These are phyloP conservation scores for Nineta flava DNA, from an alignment of 2,888 invertebrate genomes.

Conservation along the genomic window DNA sequence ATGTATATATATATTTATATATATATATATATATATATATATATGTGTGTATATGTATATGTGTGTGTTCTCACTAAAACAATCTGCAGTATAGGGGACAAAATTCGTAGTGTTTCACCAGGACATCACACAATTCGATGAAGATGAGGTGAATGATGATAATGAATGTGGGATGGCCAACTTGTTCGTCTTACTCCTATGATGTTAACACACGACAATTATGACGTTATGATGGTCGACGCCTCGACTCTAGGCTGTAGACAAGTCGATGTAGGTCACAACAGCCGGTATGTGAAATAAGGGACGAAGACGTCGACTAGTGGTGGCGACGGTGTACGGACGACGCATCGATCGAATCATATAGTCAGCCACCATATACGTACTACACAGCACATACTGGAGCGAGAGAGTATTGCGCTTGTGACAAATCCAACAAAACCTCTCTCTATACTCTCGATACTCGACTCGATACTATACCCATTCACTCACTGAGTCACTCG, in stretches of 20 bases:
- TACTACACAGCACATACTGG: neutral
- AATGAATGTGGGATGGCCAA: too few species aligned
- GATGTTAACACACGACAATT: neutral
- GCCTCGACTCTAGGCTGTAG: slow-evolving; percentile 15
- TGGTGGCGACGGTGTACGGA: slow-evolving; percentile 10
- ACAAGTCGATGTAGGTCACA: slow-evolving; percentile 7
- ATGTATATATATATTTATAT: too few species aligned
- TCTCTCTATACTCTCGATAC: too few species aligned
- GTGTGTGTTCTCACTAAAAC: too few species aligned
- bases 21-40: neutral
- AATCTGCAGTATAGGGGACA: neutral
- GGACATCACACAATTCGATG: neutral
- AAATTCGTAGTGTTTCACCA: neutral
- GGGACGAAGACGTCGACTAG: slow-evolving; percentile 12
- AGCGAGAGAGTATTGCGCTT: too few species aligned
- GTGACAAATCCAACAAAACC: too few species aligned
- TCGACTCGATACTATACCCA: too few species aligned
- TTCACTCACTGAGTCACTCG: too few species aligned
- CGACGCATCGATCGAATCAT: neutral
- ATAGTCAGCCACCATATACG: neutral
- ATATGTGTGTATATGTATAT: too few species aligned
- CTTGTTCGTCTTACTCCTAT: too few species aligned
- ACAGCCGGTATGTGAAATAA: slow-evolving; percentile 9
- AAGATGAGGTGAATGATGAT: neutral
- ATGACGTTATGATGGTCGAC: slow-evolving; percentile 18